Evolutionary conservation across 2,113 vertebrate genomes (phyloP), one percentile per base, ranked within the genome.

Genomic region (Camelus bactrianus): DNA sequence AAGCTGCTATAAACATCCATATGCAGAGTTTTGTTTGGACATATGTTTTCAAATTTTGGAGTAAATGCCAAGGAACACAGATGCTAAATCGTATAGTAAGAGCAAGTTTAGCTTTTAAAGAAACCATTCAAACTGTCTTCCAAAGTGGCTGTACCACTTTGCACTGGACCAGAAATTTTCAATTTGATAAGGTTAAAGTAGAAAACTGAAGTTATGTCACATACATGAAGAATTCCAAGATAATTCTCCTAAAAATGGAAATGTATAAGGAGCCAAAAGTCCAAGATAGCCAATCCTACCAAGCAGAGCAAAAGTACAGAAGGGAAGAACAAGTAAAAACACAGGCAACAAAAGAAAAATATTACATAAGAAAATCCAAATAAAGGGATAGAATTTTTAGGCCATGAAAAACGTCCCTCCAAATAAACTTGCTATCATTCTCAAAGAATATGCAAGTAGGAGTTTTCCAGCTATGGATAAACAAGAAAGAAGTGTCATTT

Each of bases 1-100:
- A 91, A 91, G 17, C 88, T 69, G 75, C 35, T 80, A 56, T 91
- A 91, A 80, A 90, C 62, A 79, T 15, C n/a, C 48, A 67, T 46
- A 56, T 46, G 35, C 50, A 79, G 48, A 24, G 8, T 79, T 67
- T 67, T 79, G 42, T 52, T 30, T 32, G n/a, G 32, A 77, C 17
- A 46, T 80, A 67, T 32, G 62, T 91, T 89, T 86, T 64, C 75
- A 54, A 69, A 73, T 42, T 10, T 56, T 56, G 62, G 88, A 56
- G 62, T 90, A 67, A 67, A 90, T 17, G 30, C 89, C 75, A 56
- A 67, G 10, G n/a, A 91, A 26, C 6, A 17, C 15, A 48, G 50
- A 20, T 64, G 70, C 56, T 89, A 56, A 62, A 35, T 12, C 48
- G 20, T 90, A 90, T 56, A 35, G 28, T 38, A 91, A 91, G 26